Base-by-base conservation (phyloP, 1,140 invertebrate genomes). In the Hylyphantes graminicola region DNA sequence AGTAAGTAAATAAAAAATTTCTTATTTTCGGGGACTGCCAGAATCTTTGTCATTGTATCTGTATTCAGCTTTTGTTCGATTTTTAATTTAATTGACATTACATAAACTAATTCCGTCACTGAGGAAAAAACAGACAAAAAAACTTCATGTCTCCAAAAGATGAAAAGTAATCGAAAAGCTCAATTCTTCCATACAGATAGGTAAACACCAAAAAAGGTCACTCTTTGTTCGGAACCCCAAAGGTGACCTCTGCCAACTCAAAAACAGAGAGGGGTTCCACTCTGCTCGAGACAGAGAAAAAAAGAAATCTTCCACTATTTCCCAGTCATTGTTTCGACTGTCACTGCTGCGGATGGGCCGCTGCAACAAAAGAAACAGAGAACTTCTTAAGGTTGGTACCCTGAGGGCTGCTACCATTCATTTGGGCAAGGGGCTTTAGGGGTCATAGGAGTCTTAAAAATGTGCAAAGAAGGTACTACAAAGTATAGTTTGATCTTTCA, bases 251-350 rank as follows among this genome's bases (percentile, higher is more conserved):
- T 81, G 70, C 54, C 78, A 65, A 63, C 53, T 53, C 21, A 21
- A 55, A 35, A n/a, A 48, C 48, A 67, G 54, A 55, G 53, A 73
- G 55, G 55, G 57, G 54, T 35, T 35, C 75, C 15, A 51, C 63
- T 78, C 67, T 78, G 21, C 51, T 79, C 63, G 19, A 48, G 57
- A n/a, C 48, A 79, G 64, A 51, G 48, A 54, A 35, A 50, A 55
- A 75, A 83, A 83, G 80, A 83, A 83, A 82, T 82, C 63, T 75
- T 68, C 80, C 70, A 81, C 79, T 83, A 74, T 83, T 83, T 75
- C 80, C 74, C 74, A 75, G 53, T 61, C 50, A 83, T 83, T 83
- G 80, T 83, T 83, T 83, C 50, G 80, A 72, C 80, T 83, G 80
- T 83, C 80, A 83, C 50, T 70, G 48, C n/a, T 19, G 35, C 50